Base-by-base conservation (phyloP, 2,113 vertebrate genomes). In the Apistogramma diplotaenia region DNA sequence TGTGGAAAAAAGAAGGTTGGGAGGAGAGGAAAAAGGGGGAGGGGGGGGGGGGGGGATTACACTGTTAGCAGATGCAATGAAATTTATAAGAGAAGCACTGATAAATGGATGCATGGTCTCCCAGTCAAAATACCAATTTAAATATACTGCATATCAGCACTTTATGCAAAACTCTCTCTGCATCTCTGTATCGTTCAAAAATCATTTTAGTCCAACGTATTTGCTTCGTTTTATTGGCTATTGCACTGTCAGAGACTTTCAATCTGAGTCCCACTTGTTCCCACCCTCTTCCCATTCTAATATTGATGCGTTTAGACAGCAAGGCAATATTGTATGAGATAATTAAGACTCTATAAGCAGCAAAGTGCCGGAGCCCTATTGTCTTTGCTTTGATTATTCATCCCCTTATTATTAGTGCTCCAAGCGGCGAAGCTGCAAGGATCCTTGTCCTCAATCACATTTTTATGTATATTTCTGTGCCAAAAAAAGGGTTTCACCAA, bases 1-100 rank as follows among this genome's bases (percentile, higher is more conserved):
- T n/a, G 84, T 23, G 76, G 71, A 82, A n/a, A n/a, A n/a, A n/a
- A n/a, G n/a, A n/a, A n/a, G n/a, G n/a, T n/a, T n/a, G n/a, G n/a
- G n/a, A n/a, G 46, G 10, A 87, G 78, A n/a, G 86, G 35, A 40
- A 83, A 62, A 21, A 18, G 15, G 31, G 35, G 73, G 40, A 53
- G 29, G 53, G 56, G 37, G 49, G 25, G 46, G 57, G 40, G 51
- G 25, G 27, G 8, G 1, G 16, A 21, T 3, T 33, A 58, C 33
- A 27, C 35, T 79, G 84, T 84, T 75, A 78, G 62, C 29, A 25
- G 65, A 65, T 33, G 71, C 23, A 25, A 54, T 29, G 70, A 85
- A 72, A 81, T 55, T 73, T 46, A 82, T 33, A 43, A n/a, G 62
- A 37, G 16, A 27, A 15, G 46, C 1, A 60, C 51, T 80, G 75